These are phyloP conservation scores for Chiridota heheva DNA, from an alignment of 35 echinoderm and acorn worm genomes.

Conservation along the genomic window DNA sequence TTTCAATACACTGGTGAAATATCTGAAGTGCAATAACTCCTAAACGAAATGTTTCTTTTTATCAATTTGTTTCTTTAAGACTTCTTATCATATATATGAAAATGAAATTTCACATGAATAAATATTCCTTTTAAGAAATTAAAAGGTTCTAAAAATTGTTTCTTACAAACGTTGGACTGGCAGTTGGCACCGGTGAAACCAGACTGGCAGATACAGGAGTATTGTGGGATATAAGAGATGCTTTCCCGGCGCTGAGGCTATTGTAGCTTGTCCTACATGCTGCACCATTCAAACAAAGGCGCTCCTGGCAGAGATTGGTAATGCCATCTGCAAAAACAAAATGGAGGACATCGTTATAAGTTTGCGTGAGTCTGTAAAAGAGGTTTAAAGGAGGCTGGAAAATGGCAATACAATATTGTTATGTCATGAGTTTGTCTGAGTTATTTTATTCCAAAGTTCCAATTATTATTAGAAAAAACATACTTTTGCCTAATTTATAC, in stretches of 20 bases:
- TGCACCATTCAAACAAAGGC: conserved; percentile 35
- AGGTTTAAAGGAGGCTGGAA: neutral
- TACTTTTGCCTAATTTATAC: neutral
- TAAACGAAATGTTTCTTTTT: too few species aligned
- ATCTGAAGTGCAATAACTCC: too few species aligned
- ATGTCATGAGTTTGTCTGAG: neutral
- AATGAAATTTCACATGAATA: too few species aligned
- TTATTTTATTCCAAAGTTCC: neutral
- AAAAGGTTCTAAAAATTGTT: too few species aligned
- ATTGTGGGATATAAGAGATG: conserved; percentile 52
- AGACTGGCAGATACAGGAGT: conserved; percentile 57
- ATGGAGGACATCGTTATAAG: neutral
- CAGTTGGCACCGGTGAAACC: conserved; percentile 81
- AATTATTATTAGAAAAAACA: neutral
- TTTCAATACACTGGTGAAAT: too few species aligned
- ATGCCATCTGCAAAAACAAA: neutral
- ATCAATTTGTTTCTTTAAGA: too few species aligned
- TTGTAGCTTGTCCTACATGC: conserved; percentile 35
- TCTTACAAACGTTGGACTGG: conserved; percentile 45
- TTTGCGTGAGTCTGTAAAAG: neutral
- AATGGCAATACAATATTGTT: neutral
- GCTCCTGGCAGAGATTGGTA: neutral
- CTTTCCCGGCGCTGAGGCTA: conserved; percentile 23
- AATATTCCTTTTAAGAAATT: too few species aligned
- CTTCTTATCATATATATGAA: too few species aligned